Conservation (phyloP, 2,113 vertebrate genomes). For the Protobothrops mucrosquamatus region DNA sequence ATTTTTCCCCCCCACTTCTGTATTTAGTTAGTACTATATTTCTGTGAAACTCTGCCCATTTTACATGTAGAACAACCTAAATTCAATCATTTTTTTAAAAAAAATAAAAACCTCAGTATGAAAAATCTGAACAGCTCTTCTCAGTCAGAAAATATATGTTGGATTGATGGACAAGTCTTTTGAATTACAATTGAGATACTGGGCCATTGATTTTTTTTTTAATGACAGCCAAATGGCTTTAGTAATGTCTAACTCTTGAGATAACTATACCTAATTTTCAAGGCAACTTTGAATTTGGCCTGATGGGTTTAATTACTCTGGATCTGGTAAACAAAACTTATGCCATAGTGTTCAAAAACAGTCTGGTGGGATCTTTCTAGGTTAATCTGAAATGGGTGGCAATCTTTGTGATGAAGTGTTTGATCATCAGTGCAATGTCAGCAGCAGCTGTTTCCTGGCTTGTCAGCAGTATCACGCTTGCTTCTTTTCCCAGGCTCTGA, state of each 20-base stretch:
- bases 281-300: background rate
- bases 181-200: background rate
- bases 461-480: conserved; percentile 3
- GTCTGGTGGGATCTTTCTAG: background rate
- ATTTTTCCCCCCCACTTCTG: background rate
- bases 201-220: background rate
- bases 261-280: background rate
- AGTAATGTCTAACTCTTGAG: background rate
- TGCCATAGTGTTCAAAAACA: conserved; percentile 3
- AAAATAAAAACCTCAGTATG: background rate
- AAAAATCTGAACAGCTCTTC: background rate
- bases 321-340: background rate
- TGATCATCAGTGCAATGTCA: conserved; percentile 40
- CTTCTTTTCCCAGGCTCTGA: conserved; percentile 58
- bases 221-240: background rate
- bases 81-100: background rate
- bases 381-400: conserved; percentile 8
- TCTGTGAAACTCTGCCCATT: background rate
- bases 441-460: conserved; percentile 57
- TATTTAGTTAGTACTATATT: background rate
- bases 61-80: background rate
- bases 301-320: background rate
- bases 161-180: background rate
- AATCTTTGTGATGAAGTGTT: background rate
- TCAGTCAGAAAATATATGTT: background rate